phyloP scores from a whole-genome alignment of 2,113 vertebrate genomes.

The Erinaceus europaeus region DNA sequence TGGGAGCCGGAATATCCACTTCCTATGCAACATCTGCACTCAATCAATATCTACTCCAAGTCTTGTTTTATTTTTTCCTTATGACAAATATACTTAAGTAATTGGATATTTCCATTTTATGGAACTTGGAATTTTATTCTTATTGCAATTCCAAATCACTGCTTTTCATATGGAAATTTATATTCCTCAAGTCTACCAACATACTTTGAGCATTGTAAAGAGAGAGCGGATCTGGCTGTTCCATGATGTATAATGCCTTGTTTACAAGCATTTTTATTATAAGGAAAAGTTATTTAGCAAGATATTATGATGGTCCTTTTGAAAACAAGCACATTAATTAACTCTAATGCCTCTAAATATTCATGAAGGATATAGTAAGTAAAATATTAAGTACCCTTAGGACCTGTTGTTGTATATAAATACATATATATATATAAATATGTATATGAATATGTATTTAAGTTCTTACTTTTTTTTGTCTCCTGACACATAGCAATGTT shows the following conservation, averaged over 20 bases:
- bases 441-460: background rate
- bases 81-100: conserved; percentile 69
- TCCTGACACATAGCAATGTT: background rate
- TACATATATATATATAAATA: background rate
- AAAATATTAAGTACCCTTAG: background rate
- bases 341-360: background rate
- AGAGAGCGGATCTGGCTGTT: conserved; percentile 17
- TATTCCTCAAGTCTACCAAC: conserved; percentile 30
- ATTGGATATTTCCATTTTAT: conserved; percentile 62
- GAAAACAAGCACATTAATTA: background rate
- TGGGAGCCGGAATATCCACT: conserved; percentile 48
- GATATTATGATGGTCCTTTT: background rate
- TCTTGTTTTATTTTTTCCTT: conserved; percentile 65
- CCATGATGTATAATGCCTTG: background rate
- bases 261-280: conserved; percentile 32
- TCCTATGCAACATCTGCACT: conserved; percentile 59
- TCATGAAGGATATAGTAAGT: background rate
- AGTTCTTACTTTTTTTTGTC: background rate
- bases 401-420: background rate
- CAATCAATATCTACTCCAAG: conserved; percentile 61
- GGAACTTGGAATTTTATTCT: conserved; percentile 38
- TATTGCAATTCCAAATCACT: conserved; percentile 43
- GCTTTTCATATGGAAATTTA: conserved; percentile 66
- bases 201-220: conserved; percentile 29
- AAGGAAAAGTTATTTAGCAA: conserved; percentile 43